Evolutionary conservation across 2,888 invertebrate species (phyloP), one percentile per base, ranked within the genome.

Genomic region (Teinopalpus imperialis): DNA sequence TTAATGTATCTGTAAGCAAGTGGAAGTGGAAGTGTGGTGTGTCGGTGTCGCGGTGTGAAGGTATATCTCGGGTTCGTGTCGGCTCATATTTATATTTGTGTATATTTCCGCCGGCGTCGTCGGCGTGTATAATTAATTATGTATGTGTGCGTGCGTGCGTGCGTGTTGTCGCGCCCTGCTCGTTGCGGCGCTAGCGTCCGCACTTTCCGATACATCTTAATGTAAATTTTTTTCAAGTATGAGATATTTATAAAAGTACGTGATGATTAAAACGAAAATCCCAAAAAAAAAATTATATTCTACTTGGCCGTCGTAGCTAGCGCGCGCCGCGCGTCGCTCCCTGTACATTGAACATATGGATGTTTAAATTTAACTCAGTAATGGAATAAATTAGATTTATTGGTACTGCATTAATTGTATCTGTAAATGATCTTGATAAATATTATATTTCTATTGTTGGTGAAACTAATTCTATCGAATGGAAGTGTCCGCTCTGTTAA

Each of bases 151-250:
- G 54, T 49, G 55, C 51, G 50, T 46, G 48, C 43, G 41, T 47
- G 50, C 35, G 43, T 54, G 57, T 48, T 57, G 60, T 58, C 58
- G 59, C 69, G 66, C 62, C 60, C 59, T 50, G 47, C 63, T 60
- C 59, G 57, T 42, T 53, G 68, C 69, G 72, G 67, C 59, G 66
- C 66, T 61, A 59, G 64, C 65, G 69, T 63, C 68, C 73, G 75
- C 80, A 71, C 68, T 69, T 69, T 74, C 78, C 79, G 76, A 74
- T 77, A 81, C 83, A 74, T 81, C 81, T 81, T 80, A 81, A 77
- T 87, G 86, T 85, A 82, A 66, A 81, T 85, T 85, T 83, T 86
- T 86, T 86, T 86, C 83, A 81, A 82, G 80, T 87, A 86, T 82
- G 78, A 85, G 75, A 86, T 86, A 87, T 85, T 85, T 87, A 86